phyloP scores from a whole-genome alignment of 2,113 vertebrate species.

The Apodemus speciosus region DNA sequence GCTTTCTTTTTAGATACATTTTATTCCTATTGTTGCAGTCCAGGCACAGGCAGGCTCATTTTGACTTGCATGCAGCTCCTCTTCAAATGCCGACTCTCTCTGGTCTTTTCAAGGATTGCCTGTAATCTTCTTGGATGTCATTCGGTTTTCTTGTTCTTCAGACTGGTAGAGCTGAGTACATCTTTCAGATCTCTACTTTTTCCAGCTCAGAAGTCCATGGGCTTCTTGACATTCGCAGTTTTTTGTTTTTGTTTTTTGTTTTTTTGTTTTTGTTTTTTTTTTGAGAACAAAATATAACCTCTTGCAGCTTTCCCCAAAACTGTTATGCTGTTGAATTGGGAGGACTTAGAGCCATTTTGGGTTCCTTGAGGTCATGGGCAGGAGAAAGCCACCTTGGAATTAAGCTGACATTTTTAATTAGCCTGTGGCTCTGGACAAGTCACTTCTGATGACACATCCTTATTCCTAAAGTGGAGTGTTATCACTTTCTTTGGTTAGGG shows the following conservation, averaged over 20 bases:
- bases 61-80: background rate
- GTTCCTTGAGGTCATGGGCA: slow-evolving; percentile 13
- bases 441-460: background rate
- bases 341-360: background rate
- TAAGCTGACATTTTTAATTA: slow-evolving; percentile 1
- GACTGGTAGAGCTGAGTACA: background rate
- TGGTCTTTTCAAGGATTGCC: background rate
- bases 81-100: slow-evolving; percentile 5
- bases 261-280: slow-evolving; percentile 24
- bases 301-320: background rate
- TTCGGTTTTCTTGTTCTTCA: slow-evolving; percentile 42
- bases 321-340: slow-evolving; percentile 18
- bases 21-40: background rate
- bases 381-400: slow-evolving; percentile 5
- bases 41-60: background rate
- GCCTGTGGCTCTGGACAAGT: background rate
- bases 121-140: background rate
- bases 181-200: background rate
- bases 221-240: background rate
- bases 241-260: background rate
- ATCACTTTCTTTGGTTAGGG: background rate
- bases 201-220: slow-evolving; percentile 17
- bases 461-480: background rate
- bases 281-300: background rate
- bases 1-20: background rate